These are phyloP conservation scores for Lycaena phlaeas DNA, from an alignment of 2,888 invertebrate genomes.

Conservation along the genomic window DNA sequence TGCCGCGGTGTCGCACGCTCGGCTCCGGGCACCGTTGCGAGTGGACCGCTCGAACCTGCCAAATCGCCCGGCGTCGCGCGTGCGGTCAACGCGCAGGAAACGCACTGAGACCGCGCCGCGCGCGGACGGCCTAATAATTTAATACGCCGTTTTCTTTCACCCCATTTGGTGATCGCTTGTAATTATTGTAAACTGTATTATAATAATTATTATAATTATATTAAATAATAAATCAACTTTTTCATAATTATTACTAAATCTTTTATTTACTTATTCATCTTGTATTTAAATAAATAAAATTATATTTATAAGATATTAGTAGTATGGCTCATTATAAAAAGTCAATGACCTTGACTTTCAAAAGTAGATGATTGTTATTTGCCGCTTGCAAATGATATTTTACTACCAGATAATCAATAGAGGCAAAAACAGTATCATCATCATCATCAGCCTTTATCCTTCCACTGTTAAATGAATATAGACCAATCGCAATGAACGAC, in stretches of 20 bases:
- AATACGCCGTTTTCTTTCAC: conserved; percentile 72
- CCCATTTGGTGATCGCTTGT: conserved; percentile 73
- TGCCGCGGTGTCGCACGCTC: conserved; percentile 14
- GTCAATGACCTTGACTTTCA: too few relatives aligned
- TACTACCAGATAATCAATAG: too few relatives aligned
- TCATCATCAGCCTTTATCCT: too few relatives aligned
- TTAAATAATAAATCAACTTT: conserved; percentile 72
- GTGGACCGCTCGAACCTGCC: conserved; percentile 85
- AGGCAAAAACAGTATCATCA: too few relatives aligned
- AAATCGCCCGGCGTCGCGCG: conserved; percentile 76
- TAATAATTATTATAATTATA: conserved; percentile 72
- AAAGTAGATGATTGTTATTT: too few relatives aligned
- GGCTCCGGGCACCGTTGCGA: conserved; percentile 15
- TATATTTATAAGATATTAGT: too few relatives aligned
- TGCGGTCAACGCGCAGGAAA: conserved; percentile 89
- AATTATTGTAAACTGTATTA: conserved; percentile 74
- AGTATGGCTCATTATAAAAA: too few relatives aligned
- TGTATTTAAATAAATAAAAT: not conserved
- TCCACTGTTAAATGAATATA: too few relatives aligned
- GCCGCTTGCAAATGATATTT: too few relatives aligned
- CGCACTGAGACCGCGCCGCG: conserved; percentile 30
- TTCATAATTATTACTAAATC: conserved; percentile 67
- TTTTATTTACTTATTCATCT: conserved; percentile 38
- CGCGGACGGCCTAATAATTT: conserved; percentile 56
- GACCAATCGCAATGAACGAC: too few relatives aligned